These are phyloP conservation scores for Lacanobia oleracea DNA, from an alignment of 2,888 invertebrate genomes.

Conservation along the genomic window DNA sequence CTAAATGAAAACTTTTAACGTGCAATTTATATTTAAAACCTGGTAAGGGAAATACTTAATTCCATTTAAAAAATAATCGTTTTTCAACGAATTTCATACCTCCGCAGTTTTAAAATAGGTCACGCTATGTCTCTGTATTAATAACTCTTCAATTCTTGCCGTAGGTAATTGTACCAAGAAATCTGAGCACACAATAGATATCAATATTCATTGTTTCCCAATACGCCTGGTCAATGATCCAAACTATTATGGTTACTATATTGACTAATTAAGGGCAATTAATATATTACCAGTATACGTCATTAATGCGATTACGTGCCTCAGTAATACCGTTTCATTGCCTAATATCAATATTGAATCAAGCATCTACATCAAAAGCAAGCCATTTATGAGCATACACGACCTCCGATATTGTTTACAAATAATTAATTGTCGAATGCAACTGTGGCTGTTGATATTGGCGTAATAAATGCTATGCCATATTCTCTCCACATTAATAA, in stretches of 20 bases:
- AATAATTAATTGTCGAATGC: conserved; percentile 89
- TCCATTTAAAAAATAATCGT: no score
- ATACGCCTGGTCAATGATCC: conserved; percentile 47
- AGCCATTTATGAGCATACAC: conserved; percentile 82
- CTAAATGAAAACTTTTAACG: background rate
- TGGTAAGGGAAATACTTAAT: background rate
- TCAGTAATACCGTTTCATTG: conserved; percentile 61
- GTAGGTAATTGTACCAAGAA: background rate
- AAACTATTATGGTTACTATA: conserved; percentile 31
- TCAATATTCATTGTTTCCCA: conserved; percentile 19
- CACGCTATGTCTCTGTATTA: no score
- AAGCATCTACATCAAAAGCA: conserved; percentile 67
- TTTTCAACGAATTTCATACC: background rate
- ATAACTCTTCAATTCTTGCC: background rate
- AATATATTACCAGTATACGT: conserved; percentile 56
- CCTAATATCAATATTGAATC: conserved; percentile 74
- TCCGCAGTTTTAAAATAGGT: background rate
- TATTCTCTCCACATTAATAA: conserved; percentile 80
- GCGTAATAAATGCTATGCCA: conserved; percentile 86
- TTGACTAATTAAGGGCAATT: conserved; percentile 56
- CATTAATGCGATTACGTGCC: conserved; percentile 56
- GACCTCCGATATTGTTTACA: conserved; percentile 85
- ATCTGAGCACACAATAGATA: background rate
- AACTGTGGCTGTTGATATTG: conserved; percentile 87
- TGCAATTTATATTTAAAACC: background rate